Base-by-base conservation (phyloP, 2,113 vertebrate genomes). In the Nanorana parkeri region DNA sequence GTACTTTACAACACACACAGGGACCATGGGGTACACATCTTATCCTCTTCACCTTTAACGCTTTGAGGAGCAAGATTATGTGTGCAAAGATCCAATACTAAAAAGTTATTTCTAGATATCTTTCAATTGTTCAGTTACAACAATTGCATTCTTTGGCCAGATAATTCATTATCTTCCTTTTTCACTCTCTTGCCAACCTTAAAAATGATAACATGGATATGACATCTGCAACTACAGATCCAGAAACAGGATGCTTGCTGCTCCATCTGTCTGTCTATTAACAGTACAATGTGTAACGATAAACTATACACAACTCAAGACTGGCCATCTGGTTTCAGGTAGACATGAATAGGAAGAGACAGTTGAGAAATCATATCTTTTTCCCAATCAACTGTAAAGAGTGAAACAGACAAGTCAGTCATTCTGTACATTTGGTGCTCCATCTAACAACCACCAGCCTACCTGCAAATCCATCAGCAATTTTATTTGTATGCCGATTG, bases 261-360 rank as follows among this genome's bases (percentile, higher is more conserved):
- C 65, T 56, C 80, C 80, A 76, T 76, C 80, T 83, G 80, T 67
- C 64, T 56, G 51, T 17, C 52, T 58, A 56, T 67, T 76, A 26
- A 28, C 29, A 8, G 21, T 56, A 24, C 74, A 66, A 75, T 60
- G 58, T 61, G 15, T 81, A 28, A 32, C 41, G 19, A 65, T 29
- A 65, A 52, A 82, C 61, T 65, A 67, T 60, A 21, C 66, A 21
- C 21, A 67, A 21, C 26, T 73, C 51, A 68, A 75, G 29, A 83
- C n/a, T 58, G 80, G 21, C 71, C 80, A 83, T 83, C 80, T 83
- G 80, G 16, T 60, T 61, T 54, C 63, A 83, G 72, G 72, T 76
- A 76, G 41, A 55, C 80, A 68, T 11, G 16, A 54, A 47, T 16
- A 68, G 80, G 58, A 56, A 64, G 51, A 55, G 61, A 56, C 47